Evolutionary conservation across 2,113 vertebrate species (phyloP).

Genomic region (Cettia cetti): DNA sequence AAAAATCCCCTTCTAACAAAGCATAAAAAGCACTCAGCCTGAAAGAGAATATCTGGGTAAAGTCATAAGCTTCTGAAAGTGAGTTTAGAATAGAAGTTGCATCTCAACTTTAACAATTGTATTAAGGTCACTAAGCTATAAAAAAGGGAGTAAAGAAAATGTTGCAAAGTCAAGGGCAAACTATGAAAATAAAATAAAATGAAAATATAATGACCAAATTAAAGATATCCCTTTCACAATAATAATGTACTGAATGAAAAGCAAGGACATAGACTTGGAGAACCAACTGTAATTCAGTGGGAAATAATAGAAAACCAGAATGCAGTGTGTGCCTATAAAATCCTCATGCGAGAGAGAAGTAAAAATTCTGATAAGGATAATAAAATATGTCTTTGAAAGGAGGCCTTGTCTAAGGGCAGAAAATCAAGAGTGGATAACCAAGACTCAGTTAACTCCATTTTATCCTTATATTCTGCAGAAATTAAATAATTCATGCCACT

Average conservation of each 20-base stretch:
- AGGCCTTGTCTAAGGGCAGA: not conserved
- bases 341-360: not conserved
- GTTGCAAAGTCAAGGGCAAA: not conserved
- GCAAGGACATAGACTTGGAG: not conserved
- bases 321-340: not conserved
- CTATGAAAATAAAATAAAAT: slow-evolving; percentile 42
- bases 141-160: not conserved
- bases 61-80: not conserved
- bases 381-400: not conserved
- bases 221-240: not conserved
- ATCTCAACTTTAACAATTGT: not conserved
- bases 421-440: not conserved
- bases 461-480: not conserved
- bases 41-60: not conserved
- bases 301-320: slow-evolving; percentile 11
- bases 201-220: slow-evolving; percentile 2
- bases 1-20: slow-evolving; percentile 22
- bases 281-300: not conserved
- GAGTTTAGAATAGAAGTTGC: not conserved
- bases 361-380: not conserved
- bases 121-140: not conserved
- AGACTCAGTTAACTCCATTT: not conserved
- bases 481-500: not conserved
- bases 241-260: not conserved
- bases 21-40: not conserved